Conservation (phyloP, 2,113 vertebrate genomes). For the Oreocharis arfaki region DNA sequence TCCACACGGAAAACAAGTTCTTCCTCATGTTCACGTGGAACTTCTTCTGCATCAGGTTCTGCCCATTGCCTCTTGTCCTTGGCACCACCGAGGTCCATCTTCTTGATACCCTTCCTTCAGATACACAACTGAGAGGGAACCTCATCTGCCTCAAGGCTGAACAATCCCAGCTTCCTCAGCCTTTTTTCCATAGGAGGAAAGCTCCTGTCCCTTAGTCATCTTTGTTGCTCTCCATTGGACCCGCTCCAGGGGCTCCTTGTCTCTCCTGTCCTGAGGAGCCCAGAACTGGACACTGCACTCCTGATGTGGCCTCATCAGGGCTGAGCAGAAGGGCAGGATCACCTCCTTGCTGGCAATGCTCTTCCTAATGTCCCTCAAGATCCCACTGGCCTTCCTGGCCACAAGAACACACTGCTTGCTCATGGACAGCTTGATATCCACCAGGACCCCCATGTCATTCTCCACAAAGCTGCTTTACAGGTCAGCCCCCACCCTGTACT, state of each 20-base stretch:
- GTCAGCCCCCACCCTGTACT: accelerated
- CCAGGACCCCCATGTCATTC: background rate
- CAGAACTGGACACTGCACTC: background rate
- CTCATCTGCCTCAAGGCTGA: background rate
- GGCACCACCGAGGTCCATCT: background rate
- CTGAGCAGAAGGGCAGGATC: background rate
- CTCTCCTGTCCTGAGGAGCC: background rate
- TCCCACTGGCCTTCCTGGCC: background rate
- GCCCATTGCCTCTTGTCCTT: background rate
- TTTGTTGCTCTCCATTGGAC: background rate
- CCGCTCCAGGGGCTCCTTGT: accelerated
- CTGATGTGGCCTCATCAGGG: background rate
- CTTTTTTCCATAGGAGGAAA: background rate
- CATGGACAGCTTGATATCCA: background rate
- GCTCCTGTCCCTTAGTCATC: background rate
- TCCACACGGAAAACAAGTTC: accelerated
- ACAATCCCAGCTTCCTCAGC: background rate
- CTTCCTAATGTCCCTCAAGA: background rate
- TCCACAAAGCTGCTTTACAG: background rate
- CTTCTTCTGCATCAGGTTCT: background rate
- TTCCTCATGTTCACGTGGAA: background rate
- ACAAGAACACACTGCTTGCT: background rate
- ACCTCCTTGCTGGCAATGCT: background rate
- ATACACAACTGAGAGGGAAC: background rate
- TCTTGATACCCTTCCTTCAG: background rate